Base-by-base conservation (phyloP, 2,797 vertebrate species). In the Lophotriccus pileatus region DNA sequence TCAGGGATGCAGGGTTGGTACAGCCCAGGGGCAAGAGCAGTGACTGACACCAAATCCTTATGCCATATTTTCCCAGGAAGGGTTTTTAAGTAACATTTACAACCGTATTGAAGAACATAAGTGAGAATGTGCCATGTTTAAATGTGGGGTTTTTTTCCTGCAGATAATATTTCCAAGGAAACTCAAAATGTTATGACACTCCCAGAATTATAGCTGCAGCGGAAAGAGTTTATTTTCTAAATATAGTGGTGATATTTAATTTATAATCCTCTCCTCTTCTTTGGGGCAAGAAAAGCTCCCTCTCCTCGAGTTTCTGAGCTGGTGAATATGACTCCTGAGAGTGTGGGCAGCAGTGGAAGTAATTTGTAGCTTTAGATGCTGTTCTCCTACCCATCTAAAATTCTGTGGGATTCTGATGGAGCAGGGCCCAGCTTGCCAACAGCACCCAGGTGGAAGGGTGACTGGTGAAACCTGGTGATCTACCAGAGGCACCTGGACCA, bases 241-340 rank as follows among this genome's bases (percentile, higher is more conserved):
- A 79, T 82, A 83, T 91, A 89, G 84, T 14, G 46, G 24, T 76
- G 87, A 55, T 91, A 89, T 91, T 95, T 94, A 39, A 91, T 93
- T 87, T 92, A 16, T 78, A 86, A 9, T 67, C 59, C 62, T 84
- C 37, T 87, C 23, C 43, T 83, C 49, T 34, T 70, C 49, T 94
- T 72, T 89, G 94, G 91, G 93, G 59, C 89, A 94, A 43, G 87
- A 66, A 82, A 93, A 82, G 27, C 84, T 91, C 27, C 2, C 5
- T 82, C 27, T 79, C 5, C 59, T 91, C 8, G 6, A 10, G 49
- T 46, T 81, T 52, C 53, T 36, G 78, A 62, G 82, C 25, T 46
- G 82, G 46, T 49, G 43, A 72, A 44, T 56, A 11, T 41, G 44
- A 41, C 28, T 70, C 0, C 1, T 4, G 62, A 39, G 39, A 16